Base-by-base conservation (phyloP, 2,888 invertebrate species). In the Polia nebulosa region DNA sequence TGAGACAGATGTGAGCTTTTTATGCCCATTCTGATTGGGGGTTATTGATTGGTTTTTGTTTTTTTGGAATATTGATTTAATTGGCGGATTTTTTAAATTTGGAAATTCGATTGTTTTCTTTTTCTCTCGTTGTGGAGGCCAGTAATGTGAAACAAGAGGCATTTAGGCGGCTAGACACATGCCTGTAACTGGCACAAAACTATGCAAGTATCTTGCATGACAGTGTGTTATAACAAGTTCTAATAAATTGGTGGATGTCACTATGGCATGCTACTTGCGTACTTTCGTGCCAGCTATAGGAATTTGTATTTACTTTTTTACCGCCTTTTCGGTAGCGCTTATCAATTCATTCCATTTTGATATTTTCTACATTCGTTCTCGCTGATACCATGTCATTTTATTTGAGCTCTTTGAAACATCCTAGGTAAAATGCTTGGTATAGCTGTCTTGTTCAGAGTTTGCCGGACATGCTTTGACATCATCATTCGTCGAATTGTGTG, bases 1-100 rank as follows among this genome's bases (percentile, higher is more conserved):
- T 82, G 84, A 82, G 85, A 88, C 91, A 90, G 89, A 88, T 91
- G 91, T 76, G 80, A 77, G 83, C 72, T 83, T 86, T 85, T 80
- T 82, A 71, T 83, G 71, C 64, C 69, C 69, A 82, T 76, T 80
- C 66, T 79, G 51, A 79, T 74, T 76, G 55, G 70, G 51, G 57
- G 68, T 81, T 83, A 78, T 75, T 77, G 78, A 83, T 84, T 80
- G 65, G 61, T 61, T 70, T 72, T 72, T 69, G 63, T 77, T 73
- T 78, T 68, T 66, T 47, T 2, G 1, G 8, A 2, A 39, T 25
- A 39, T 41, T 76, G 2, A 34, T 41, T 25, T 29, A 62, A 53
- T 22, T 62, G 3, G 53, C 45, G 22, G 11, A 1, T 15, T 57
- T 72, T 70, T 32, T 0, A 0, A 47, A 41, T 52, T 49, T 49